Base-by-base conservation (phyloP, 2,888 invertebrate genomes). In the Melieria picta region DNA sequence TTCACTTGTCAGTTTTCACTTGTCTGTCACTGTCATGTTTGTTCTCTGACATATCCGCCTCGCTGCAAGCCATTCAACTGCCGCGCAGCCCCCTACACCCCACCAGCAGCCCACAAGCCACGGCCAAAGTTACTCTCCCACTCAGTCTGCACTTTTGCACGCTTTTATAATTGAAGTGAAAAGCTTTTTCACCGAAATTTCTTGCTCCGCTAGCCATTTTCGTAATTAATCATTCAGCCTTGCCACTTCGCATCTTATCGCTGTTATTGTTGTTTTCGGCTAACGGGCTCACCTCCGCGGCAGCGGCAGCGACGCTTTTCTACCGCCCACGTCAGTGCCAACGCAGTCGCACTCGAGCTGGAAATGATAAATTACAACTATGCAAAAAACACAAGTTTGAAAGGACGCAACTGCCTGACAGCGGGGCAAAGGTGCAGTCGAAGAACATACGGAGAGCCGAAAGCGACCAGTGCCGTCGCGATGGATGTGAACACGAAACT, bases 341-440 rank as follows among this genome's bases (percentile, higher is more conserved):
- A 30, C 57, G 16, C 55, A 47, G 58, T 16, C 16, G 43, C 58
- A 30, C 9, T n/a, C 30, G 7, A 69, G 45, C 48, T 63, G 48
- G 64, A 69, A 48, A 64, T 69, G 64, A 69, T 69, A 63, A 69
- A 69, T 69, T 57, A 64, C 57, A 30, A 2, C 16, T 9, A 69
- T 43, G 13, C 56, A 10, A 57, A 57, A n/a, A 43, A 69, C 48
- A 47, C 58, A 58, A 58, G 50, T 13, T 48, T 5, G 46, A 10
- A 48, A 30, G 47, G 66, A 66, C 48, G 47, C 30, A 13, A 47
- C 47, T 30, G 65, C 7, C 5, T 9, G 47, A 56, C 9, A 43
- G 10, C 9, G 7, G 3, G 16, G 5, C 4, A 45, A 9, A 13
- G 9, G 52, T 43, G 47, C 47, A 56, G 13, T 6, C 13, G 16